Base-by-base conservation (phyloP, 2,113 vertebrate genomes). In the Poeciliopsis retropinna region DNA sequence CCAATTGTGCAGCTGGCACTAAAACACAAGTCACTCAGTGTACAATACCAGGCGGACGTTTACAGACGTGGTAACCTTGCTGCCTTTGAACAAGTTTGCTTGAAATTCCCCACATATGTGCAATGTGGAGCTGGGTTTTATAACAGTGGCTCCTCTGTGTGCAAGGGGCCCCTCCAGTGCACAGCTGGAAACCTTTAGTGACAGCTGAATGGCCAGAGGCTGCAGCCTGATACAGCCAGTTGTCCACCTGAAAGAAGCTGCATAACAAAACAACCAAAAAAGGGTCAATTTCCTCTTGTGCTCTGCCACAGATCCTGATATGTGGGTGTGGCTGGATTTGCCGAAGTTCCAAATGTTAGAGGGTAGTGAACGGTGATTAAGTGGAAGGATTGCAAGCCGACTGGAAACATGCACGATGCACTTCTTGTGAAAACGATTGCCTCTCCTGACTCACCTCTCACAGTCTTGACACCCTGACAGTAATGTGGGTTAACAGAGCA, bases 151-250 rank as follows among this genome's bases (percentile, higher is more conserved):
- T 90, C 81, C 85, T 90, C 90, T 94, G 91, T 93, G 80, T 72
- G 70, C 69, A 30, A 68, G 75, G 67, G 64, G 77, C 76, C 78
- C 76, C 83, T 77, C 85, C 51, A 54, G 62, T 72, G 80, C 89
- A 91, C 92, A 93, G 92, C 91, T 94, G 92, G 90, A 92, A 88
- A 85, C 84, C 80, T 87, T 93, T 91, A 92, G 80, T 77, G 88
- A 90, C 88, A 92, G 88, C 85, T 89, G 87, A 85, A 90, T 62
- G 67, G 78, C 86, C 76, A 73, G 67, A 77, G 83, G 83, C 75
- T n/a, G 31, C 47, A 39, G 64, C 28, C 25, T 25, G 47, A 77
- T 63, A 72, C 57, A 65, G 73, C 73, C 85, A 86, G 77, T 72
- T 79, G 66, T 82, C 79, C 88, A 90, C 86, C 87, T 90, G 85